Conservation (phyloP, 2,797 vertebrate genomes). For the Pyrocephalus nanus region DNA sequence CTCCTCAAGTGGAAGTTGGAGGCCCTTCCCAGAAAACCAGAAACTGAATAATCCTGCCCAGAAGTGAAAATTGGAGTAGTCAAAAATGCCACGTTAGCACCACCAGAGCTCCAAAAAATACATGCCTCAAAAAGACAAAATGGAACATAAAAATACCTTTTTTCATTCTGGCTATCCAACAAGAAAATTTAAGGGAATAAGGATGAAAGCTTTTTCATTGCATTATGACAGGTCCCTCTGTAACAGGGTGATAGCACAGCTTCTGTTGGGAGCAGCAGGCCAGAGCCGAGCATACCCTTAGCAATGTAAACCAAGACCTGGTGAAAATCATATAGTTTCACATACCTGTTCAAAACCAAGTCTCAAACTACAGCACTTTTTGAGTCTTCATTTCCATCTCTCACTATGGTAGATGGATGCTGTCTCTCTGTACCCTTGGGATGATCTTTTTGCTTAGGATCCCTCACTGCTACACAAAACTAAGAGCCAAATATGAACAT, state of each 20-base stretch:
- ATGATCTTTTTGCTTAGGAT: background rate
- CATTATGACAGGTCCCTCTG: background rate
- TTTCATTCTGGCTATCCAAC: background rate
- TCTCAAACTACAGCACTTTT: background rate
- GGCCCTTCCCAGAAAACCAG: background rate
- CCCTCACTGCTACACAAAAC: background rate
- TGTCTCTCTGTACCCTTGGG: background rate
- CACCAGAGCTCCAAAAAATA: background rate
- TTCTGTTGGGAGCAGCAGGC: background rate
- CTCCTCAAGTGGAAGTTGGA: background rate
- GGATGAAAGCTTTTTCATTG: background rate
- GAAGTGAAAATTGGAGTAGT: background rate
- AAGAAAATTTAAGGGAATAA: background rate
- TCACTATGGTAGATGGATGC: background rate
- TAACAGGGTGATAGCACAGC: background rate
- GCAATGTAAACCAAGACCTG: background rate
- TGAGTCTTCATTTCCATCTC: background rate
- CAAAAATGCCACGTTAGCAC: background rate
- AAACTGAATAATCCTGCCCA: background rate
- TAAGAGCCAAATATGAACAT: background rate
- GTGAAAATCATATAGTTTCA: background rate
- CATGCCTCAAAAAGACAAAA: background rate
- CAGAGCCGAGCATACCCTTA: background rate
- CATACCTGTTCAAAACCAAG: background rate
- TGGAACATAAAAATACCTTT: background rate